Evolutionary conservation across 1,140 invertebrate genomes (phyloP).

Genomic region (Proales similis): DNA sequence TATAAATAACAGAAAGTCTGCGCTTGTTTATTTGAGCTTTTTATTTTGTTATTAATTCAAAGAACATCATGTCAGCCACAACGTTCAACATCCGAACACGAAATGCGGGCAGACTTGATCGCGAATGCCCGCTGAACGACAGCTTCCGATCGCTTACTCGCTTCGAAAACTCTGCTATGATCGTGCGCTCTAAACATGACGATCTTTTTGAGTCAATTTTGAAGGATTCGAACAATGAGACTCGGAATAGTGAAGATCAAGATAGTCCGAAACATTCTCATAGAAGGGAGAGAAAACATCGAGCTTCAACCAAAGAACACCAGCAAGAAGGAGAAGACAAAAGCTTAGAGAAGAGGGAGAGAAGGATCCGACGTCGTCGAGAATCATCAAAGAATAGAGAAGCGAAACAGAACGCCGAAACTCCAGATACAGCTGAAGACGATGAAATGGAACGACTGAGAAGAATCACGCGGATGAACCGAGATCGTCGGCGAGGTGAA

Average conservation of each 20-base stretch:
- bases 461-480: too few relatives aligned
- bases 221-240: too few relatives aligned
- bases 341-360: neutral
- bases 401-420: too few relatives aligned
- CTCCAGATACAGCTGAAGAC: neutral
- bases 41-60: too few relatives aligned
- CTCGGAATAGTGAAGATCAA: too few relatives aligned
- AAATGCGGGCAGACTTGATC: constrained; percentile 14
- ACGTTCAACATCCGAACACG: constrained; percentile 3
- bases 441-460: too few relatives aligned
- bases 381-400: too few relatives aligned
- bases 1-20: too few relatives aligned
- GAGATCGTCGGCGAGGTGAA: neutral
- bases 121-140: constrained; percentile 1
- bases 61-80: constrained; percentile 17
- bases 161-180: neutral
- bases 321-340: neutral
- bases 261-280: too few relatives aligned
- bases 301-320: constrained; percentile 16
- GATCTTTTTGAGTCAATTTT: constrained; percentile 17
- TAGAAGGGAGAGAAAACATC: constrained; percentile 17
- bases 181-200: neutral
- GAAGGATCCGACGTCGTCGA: neutral
- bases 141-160: constrained; percentile 26
- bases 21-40: too few relatives aligned